Base-by-base conservation (phyloP, 2,113 vertebrate species). In the Mesocricetus auratus region DNA sequence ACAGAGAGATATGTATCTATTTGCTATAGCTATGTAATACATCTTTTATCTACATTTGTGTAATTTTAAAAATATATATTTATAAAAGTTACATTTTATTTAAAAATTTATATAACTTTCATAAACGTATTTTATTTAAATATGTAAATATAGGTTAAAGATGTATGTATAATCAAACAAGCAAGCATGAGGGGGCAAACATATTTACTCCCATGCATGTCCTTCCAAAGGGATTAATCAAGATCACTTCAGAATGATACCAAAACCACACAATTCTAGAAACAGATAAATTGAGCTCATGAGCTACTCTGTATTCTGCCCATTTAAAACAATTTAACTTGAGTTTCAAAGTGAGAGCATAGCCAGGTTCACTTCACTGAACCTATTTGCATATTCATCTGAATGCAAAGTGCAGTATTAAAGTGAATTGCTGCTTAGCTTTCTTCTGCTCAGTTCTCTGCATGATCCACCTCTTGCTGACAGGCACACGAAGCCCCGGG, bases 341-440 rank as follows among this genome's bases (percentile, higher is more conserved):
- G 77, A 74, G 77, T 94, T 94, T 93, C 94, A 94, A 83, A 98
- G 71, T 79, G 90, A 68, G 88, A 53, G 45, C 71, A 29, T 50
- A 95, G 74, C 83, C 66, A 93, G 92, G 88, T 90, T 97, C 93
- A 64, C 53, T 88, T 95, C 83, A 42, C 83, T 81, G 95, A 96
- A 69, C 21, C 58, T 42, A 92, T 97, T 91, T 97, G 94, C 97
- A 97, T 96, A 91, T 89, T 90, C 92, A 92, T 97, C 85, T 96
- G 92, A 97, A 97, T 95, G 90, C 95, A 86, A 92, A 96, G 58
- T 87, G 88, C 81, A 50, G 71, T 87, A 97, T 93, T 96, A 89
- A 96, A 96, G 87, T 91, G 97, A 97, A 97, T 96, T 96, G 90
- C 94, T 98, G 66, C 82, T 97, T 97, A 94, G 95, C 95, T 96